phyloP scores from a whole-genome alignment of 1,140 invertebrate genomes.

The Nilaparvata lugens region DNA sequence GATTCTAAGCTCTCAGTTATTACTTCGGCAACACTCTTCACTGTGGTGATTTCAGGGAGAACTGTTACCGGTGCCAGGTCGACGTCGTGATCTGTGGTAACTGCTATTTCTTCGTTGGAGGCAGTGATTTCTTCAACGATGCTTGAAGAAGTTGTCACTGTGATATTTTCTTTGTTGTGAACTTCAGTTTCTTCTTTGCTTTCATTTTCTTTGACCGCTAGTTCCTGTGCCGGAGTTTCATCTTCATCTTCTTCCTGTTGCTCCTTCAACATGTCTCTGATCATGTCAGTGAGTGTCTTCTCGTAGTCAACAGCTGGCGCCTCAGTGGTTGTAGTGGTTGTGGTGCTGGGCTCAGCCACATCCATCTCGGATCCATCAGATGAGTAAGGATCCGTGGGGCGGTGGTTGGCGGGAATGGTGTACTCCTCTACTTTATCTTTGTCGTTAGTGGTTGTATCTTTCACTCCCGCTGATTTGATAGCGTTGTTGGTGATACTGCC shows the following conservation, averaged over 20 bases:
- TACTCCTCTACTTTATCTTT: conserved; percentile 24
- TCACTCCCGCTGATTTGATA: conserved; percentile 24
- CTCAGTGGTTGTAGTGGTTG: neutral
- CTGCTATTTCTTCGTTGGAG: neutral
- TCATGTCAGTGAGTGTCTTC: conserved; percentile 9
- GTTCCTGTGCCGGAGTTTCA: neutral
- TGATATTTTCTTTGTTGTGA: neutral
- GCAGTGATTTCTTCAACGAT: neutral
- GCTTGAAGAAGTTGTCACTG: neutral
- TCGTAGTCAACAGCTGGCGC: conserved; percentile 1
- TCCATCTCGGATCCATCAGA: conserved; percentile 9
- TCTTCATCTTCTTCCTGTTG: neutral
- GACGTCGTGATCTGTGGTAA: neutral
- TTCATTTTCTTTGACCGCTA: neutral
- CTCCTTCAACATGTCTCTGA: conserved; percentile 9
- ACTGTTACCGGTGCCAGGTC: neutral
- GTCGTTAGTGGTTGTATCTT: conserved; percentile 1
- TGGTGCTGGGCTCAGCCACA: neutral
- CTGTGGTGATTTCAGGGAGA: conserved; percentile 7
- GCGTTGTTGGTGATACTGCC: conserved; percentile 34
- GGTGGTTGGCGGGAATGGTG: conserved; percentile 9
- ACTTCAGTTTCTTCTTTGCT: neutral
- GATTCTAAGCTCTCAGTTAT: conserved; percentile 14
- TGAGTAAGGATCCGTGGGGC: neutral
- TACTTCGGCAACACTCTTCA: neutral